Percentiles rank a stretch among this genome's conserved stretches.
Evolutionary conservation across 2,113 vertebrate species (phyloP).

Genomic region (Boleophthalmus pectinirostris): DNA sequence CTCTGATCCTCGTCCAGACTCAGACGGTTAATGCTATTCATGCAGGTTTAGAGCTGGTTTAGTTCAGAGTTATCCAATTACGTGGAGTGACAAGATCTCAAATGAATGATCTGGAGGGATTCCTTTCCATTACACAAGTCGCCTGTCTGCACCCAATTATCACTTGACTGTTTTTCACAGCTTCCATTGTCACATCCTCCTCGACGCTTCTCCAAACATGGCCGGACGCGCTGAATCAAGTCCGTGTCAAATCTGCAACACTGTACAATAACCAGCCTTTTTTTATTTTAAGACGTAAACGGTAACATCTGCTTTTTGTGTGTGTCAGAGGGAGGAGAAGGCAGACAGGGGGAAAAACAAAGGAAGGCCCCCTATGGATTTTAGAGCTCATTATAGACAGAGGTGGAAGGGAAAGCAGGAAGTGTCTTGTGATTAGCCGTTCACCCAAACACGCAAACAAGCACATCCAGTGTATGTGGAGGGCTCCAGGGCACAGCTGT

Average conservation of each 20-base stretch:
- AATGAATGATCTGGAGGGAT: slow-evolving; percentile 11
- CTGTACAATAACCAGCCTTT: slow-evolving; percentile 3
- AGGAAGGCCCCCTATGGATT: slow-evolving; percentile 32
- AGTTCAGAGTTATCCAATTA: background rate
- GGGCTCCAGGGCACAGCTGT: slow-evolving; percentile 52
- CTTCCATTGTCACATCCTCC: slow-evolving; percentile 18
- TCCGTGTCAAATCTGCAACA: slow-evolving; percentile 9
- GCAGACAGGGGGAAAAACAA: slow-evolving; percentile 3
- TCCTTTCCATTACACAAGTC: slow-evolving; percentile 26
- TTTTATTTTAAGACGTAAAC: slow-evolving; percentile 16
- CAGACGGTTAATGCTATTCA: background rate
- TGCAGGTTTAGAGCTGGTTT: background rate
- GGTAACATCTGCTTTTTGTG: slow-evolving; percentile 28
- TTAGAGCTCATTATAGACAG: slow-evolving; percentile 53
- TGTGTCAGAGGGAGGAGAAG: background rate
- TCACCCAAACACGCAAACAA: slow-evolving; percentile 17
- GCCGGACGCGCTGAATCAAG: slow-evolving; percentile 10
- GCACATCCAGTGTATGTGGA: slow-evolving; percentile 14
- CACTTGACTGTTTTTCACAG: slow-evolving; percentile 41
- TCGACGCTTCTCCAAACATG: slow-evolving; percentile 15
- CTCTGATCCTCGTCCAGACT: no score
- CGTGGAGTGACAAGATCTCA: background rate
- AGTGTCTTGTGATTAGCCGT: background rate
- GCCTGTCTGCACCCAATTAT: slow-evolving; percentile 68
- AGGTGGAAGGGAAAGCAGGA: slow-evolving; percentile 27